Base-by-base conservation (phyloP, 1,140 invertebrate genomes). In the Holcopasites calliopsidis region DNA sequence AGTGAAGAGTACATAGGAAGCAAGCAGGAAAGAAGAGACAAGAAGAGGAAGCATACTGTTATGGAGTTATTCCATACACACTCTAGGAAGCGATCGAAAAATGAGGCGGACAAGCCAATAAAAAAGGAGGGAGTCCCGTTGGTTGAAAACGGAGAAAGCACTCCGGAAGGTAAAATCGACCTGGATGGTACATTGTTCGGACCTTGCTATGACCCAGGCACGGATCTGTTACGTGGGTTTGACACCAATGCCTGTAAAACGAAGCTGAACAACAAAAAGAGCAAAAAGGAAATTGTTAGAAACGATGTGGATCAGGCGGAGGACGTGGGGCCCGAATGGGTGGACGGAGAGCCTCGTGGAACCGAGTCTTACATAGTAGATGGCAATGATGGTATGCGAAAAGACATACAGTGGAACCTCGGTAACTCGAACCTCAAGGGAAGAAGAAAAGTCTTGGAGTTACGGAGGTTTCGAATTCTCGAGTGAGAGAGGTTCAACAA, bases 1-100 rank as follows among this genome's bases (percentile, higher is more conserved):
- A 68, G 78, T 18, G 88, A 90, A 13, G 78, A 83, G 8, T 92
- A 91, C 26, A 88, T 92, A 40, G 90, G 90, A 16, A 91, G 89
- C 54, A 96, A 95, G 83, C 94, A 95, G 85, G 95, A 95, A 76
- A 91, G 95, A 16, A 92, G 94, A 18, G 94, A 95, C 80, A 94
- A 93, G 84, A 96, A 95, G 86, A 86, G 94, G 23, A 95, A 95
- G 84, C 91, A 95, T 33, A 94, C 94, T 76, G 93, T 96, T 3
- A 94, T 94, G 81, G 94, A 94, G 75, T 90, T 96, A 73, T 95
- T 96, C 86, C 92, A 93, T 61, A 86, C 85, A 5, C 86, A 90
- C 54, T 83, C 86, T 1, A 88, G 87, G 58, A 91, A 86, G 76
- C 87, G 87, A 23, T 61, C 80, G 1, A 91, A 89, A 60, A 42